phyloP scores from a whole-genome alignment of 2,888 invertebrate species.

The Acholoe squamosa region DNA sequence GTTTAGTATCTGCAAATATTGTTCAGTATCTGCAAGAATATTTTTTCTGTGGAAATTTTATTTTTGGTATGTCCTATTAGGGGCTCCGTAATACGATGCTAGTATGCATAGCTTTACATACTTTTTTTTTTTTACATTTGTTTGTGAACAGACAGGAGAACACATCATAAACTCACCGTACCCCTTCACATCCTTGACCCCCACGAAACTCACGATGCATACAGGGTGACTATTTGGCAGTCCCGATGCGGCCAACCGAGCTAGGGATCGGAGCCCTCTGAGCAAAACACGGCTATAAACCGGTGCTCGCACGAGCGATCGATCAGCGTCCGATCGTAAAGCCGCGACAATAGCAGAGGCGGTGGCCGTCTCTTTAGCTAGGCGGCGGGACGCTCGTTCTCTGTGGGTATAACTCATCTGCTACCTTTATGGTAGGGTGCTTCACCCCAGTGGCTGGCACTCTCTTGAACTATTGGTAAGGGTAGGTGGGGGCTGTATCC shows the following conservation, averaged over 20 bases:
- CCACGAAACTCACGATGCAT: background rate
- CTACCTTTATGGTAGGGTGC: conserved; percentile 15
- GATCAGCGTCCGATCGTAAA: conserved; percentile 55
- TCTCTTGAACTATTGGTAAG: no score
- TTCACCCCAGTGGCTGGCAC: background rate
- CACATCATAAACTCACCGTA: background rate
- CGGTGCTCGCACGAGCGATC: conserved; percentile 31
- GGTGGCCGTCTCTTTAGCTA: background rate
- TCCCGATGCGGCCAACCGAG: conserved; percentile 20
- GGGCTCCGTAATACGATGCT: background rate
- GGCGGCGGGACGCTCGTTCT: background rate
- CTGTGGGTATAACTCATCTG: background rate
- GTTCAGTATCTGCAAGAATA: no score
- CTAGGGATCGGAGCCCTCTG: background rate
- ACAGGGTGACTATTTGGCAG: background rate
- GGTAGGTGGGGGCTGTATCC: no score
- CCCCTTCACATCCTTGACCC: background rate
- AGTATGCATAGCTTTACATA: background rate
- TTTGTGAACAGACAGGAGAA: background rate
- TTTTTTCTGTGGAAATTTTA: no score
- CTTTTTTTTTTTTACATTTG: background rate
- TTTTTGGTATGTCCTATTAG: no score
- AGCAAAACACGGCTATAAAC: conserved; percentile 35
- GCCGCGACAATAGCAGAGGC: conserved; percentile 25
- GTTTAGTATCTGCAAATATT: background rate